Percentiles rank a stretch among this genome's conserved stretches.
These are phyloP conservation scores for Neolamprologus ventralis DNA, from an alignment of 2,113 vertebrate genomes.

Conservation along the genomic window DNA sequence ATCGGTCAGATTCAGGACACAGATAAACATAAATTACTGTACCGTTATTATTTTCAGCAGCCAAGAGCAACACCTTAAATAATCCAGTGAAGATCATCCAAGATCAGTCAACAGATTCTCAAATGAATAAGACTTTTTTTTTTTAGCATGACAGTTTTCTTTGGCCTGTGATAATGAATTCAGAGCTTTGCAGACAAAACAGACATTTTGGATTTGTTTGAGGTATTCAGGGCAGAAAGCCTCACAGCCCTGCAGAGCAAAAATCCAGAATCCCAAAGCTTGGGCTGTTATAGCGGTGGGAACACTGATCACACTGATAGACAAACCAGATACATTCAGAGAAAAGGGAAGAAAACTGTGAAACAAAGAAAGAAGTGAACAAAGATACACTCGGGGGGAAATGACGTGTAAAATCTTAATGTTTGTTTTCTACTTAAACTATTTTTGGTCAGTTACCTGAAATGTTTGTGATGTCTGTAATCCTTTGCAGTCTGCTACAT, in stretches of 20 bases:
- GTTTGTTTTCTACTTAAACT: background rate
- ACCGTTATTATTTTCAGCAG: background rate
- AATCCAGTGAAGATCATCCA: background rate
- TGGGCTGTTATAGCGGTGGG: background rate
- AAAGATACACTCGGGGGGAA: too few relatives aligned
- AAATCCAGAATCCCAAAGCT: background rate
- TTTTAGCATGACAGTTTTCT: background rate
- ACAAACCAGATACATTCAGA: constrained; percentile 50
- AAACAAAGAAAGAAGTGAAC: background rate
- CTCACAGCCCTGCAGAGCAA: background rate
- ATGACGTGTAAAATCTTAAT: background rate
- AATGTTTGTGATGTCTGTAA: background rate
- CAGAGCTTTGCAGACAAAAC: background rate
- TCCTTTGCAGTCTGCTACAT: background rate
- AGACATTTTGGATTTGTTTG: background rate
- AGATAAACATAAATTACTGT: background rate
- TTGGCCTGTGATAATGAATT: background rate
- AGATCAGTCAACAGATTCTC: background rate
- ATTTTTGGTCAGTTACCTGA: background rate
- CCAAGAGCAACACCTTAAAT: background rate
- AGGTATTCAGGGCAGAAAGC: constrained; percentile 12
- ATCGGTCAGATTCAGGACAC: background rate
- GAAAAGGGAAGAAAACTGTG: background rate
- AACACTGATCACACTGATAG: constrained; percentile 54
- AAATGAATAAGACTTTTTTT: background rate